phyloP scores from a whole-genome alignment of 92 coral and sea anemone species.

The Palythoa grandiflora region DNA sequence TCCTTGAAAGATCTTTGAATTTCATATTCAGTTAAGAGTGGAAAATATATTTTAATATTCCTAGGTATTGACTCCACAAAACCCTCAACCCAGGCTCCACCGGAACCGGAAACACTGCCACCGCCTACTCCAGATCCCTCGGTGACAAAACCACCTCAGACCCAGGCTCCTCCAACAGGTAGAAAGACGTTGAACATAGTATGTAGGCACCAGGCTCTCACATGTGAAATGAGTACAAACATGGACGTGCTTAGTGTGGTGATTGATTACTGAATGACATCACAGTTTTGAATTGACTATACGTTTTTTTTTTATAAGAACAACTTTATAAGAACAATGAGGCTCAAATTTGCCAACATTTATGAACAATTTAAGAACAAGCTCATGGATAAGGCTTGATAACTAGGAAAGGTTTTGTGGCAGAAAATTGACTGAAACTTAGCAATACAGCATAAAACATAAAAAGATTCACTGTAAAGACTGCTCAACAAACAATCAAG shows the following conservation, averaged over 20 bases:
- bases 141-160: slow-evolving; percentile 16
- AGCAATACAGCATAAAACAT: too few species aligned
- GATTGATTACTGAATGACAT: not conserved
- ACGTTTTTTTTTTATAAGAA: too few species aligned
- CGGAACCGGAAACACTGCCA: slow-evolving; percentile 11
- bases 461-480: too few species aligned
- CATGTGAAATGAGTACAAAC: not conserved
- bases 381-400: too few species aligned
- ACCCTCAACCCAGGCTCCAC: slow-evolving; percentile 40
- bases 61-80: slow-evolving; percentile 19
- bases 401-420: too few species aligned
- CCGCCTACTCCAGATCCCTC: not conserved
- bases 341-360: too few species aligned
- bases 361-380: too few species aligned
- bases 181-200: not conserved
- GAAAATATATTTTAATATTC: not conserved
- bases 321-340: too few species aligned
- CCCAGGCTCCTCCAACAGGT: slow-evolving; percentile 37
- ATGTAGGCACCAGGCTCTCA: not conserved
- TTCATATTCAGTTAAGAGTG: too few species aligned
- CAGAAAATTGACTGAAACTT: too few species aligned
- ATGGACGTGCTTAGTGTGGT: not conserved
- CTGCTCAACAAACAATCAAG: too few species aligned
- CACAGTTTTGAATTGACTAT: not conserved
- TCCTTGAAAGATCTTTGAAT: too few species aligned